Evolutionary conservation across 2,888 invertebrate species (phyloP).

Genomic region (Eupithecia centaureata): DNA sequence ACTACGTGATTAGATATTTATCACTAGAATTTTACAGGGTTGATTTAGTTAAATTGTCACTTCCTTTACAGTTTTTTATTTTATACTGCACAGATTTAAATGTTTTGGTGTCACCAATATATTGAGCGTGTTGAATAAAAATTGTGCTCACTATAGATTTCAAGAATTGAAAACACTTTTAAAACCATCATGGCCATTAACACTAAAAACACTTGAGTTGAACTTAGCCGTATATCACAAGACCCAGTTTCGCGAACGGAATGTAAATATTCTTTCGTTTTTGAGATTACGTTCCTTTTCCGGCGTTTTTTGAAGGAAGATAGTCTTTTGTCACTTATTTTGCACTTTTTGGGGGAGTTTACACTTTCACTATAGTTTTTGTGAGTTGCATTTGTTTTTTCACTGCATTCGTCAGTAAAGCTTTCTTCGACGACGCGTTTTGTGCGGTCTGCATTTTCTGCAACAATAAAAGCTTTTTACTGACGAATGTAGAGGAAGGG

Average conservation of each 20-base stretch:
- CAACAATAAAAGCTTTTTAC: slow-evolving; percentile 38
- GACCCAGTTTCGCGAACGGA: background rate
- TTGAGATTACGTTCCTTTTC: slow-evolving; percentile 2
- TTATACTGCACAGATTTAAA: background rate
- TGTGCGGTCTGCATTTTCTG: slow-evolving; percentile 31
- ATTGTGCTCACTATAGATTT: background rate
- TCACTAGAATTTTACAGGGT: background rate
- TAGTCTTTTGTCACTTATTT: background rate
- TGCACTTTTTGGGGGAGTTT: slow-evolving; percentile 5
- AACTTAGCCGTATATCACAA: slow-evolving; percentile 1
- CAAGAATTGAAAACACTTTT: background rate
- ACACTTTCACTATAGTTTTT: slow-evolving; percentile 16
- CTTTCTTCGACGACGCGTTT: slow-evolving; percentile 30
- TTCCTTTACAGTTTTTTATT: background rate
- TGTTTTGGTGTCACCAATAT: background rate
- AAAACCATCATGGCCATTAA: background rate
- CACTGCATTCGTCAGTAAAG: slow-evolving; percentile 35
- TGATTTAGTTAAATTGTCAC: slow-evolving; percentile 4
- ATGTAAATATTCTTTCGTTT: background rate
- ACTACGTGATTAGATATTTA: background rate
- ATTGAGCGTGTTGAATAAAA: background rate
- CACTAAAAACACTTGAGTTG: slow-evolving; percentile 1
- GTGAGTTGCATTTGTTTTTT: slow-evolving; percentile 9
- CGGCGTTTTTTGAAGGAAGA: background rate
- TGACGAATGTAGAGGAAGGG: slow-evolving; percentile 27